Conservation (phyloP, 2,888 invertebrate species). For the Congeria kusceri region DNA sequence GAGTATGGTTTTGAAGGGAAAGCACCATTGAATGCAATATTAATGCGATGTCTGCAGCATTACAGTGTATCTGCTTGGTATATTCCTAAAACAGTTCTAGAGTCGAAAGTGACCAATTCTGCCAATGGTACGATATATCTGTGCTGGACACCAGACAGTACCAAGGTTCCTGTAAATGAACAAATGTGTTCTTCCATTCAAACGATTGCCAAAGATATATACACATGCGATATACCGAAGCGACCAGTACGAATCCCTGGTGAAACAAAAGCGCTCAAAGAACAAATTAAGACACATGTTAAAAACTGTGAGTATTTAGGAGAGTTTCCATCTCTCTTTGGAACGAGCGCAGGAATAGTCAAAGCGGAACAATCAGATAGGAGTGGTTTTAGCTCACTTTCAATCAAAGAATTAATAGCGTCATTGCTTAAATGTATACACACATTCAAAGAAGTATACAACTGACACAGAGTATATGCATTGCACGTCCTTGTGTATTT, state of each 20-base stretch:
- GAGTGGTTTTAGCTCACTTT: too few relatives aligned
- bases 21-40: conserved; percentile 1
- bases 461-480: neutral
- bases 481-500: conserved; percentile 1
- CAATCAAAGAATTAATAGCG: neutral
- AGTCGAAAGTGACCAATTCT: neutral
- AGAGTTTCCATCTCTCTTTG: neutral
- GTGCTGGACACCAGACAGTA: neutral
- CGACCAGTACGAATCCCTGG: neutral
- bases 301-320: neutral
- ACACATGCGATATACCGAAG: neutral
- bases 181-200: neutral
- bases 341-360: neutral
- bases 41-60: neutral
- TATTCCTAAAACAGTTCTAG: conserved; percentile 13
- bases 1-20: conserved; percentile 21
- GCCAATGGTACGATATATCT: neutral
- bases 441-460: neutral
- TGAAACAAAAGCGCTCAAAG: neutral
- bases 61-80: conserved; percentile 14
- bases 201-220: neutral
- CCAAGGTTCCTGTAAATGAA: neutral
- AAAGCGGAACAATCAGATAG: too few relatives aligned
- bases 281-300: too few relatives aligned
- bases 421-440: neutral